phyloP scores from a whole-genome alignment of 2,797 vertebrate species.

The Nannoperca australis region DNA sequence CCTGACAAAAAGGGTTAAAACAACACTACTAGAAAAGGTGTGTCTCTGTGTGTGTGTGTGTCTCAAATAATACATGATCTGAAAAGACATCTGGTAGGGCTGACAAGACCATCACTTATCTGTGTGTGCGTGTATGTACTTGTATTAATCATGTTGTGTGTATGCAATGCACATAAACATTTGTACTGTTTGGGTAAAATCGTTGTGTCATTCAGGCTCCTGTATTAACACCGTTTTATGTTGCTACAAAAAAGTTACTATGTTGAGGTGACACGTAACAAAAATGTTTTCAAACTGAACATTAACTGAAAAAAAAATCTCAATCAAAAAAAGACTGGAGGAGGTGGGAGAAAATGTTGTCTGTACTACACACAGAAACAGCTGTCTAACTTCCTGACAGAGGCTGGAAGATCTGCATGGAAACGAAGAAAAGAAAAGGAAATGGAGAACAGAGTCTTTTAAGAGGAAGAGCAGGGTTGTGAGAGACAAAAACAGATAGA shows the following conservation, averaged over 20 bases:
- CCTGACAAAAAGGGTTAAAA: slow-evolving; percentile 45
- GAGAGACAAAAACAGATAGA: slow-evolving; percentile 8
- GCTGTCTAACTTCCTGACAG: slow-evolving; percentile 49
- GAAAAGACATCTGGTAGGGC: slow-evolving; percentile 67
- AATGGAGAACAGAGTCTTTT: background rate
- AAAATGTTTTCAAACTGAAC: background rate
- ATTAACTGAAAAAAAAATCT: background rate
- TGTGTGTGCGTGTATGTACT: background rate
- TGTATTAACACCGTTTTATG: background rate
- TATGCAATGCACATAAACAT: background rate
- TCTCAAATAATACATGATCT: slow-evolving; percentile 57
- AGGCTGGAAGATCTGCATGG: background rate
- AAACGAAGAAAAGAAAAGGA: background rate
- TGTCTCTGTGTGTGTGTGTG: background rate
- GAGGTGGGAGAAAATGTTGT: slow-evolving; percentile 33
- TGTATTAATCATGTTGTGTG: too few species aligned
- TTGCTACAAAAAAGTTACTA: background rate
- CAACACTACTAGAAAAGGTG: slow-evolving; percentile 24
- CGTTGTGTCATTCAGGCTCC: background rate
- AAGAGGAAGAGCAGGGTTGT: slow-evolving; percentile 10
- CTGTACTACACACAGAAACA: slow-evolving; percentile 27
- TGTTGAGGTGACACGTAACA: background rate
- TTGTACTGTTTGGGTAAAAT: background rate
- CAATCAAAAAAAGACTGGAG: slow-evolving; percentile 1
- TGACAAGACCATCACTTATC: slow-evolving; percentile 18